phyloP scores from a whole-genome alignment of 2,113 vertebrate species.

The Ciconia maguari region DNA sequence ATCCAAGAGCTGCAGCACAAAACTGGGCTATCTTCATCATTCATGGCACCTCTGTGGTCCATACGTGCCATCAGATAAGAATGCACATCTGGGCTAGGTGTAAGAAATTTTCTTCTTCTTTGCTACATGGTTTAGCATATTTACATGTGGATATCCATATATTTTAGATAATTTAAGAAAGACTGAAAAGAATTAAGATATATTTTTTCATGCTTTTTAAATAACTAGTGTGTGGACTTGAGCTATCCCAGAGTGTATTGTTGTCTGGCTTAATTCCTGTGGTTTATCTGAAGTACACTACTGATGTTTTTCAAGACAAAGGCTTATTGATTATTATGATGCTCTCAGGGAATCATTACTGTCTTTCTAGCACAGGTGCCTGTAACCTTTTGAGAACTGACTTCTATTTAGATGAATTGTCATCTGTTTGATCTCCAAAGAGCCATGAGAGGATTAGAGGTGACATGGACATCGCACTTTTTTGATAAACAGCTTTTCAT shows the following conservation, averaged over 20 bases:
- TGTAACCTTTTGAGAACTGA: not conserved
- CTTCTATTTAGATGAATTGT: not conserved
- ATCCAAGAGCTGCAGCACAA: not conserved
- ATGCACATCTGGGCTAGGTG: not conserved
- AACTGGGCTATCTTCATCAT: not conserved
- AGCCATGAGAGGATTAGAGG: not conserved
- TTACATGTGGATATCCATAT: not conserved
- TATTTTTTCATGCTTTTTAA: not conserved
- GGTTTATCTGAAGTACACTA: not conserved
- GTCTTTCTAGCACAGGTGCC: not conserved
- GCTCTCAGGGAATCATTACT: conserved; percentile 10
- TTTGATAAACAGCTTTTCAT: not conserved
- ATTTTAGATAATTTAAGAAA: not conserved
- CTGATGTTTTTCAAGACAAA: not conserved
- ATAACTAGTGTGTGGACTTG: not conserved
- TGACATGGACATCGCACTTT: not conserved
- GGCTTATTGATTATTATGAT: not conserved
- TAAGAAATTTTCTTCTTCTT: not conserved
- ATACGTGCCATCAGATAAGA: not conserved
- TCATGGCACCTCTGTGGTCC: not conserved
- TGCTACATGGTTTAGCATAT: not conserved
- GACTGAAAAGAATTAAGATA: not conserved
- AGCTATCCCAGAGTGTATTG: not conserved
- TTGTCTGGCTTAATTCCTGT: not conserved
- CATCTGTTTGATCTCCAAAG: conserved; percentile 1